Evolutionary conservation across 1,140 invertebrate species (phyloP), one percentile per base, ranked within the genome.

Genomic region (Penaeus indicus): DNA sequence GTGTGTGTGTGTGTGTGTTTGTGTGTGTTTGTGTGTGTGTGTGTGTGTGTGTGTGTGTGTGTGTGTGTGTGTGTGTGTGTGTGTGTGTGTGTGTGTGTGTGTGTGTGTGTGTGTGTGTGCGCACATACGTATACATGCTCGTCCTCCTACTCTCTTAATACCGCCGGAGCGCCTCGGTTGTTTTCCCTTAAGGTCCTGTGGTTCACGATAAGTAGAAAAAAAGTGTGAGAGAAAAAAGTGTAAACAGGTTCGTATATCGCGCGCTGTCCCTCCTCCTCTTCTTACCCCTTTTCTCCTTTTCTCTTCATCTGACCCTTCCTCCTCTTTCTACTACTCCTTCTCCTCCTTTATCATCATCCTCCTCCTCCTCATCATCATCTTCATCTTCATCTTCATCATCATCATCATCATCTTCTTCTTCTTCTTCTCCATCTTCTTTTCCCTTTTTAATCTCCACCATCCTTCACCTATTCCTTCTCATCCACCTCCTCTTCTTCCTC

Each of bases 21-120:
- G 75, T 16, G 8, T 72, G n/a, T 72, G 21, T 78, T 3, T 47
- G 38, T 78, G 21, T 19, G 21, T 5, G 11, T 78, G 13, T 38
- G 8, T 16, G 5, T 11, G 32, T 38, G 75, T 38, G 5, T 38
- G 75, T 38, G 75, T 42, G 27, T 78, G 32, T 78, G 38, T 22
- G 75, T 42, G 75, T 77, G 72, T 77, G 72, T 38, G 72, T 38
- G 72, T 38, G 25, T 77, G 72, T 21, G 27, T 38, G 72, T 77
- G n/a, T 77, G 72, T 77, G 72, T 77, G 72, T 77, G 27, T 77
- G 72, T 77, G 72, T 77, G 72, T 77, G 72, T 77, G 72, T 78
- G 32, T 19, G 22, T 38, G 25, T 38, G 11, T 19, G 67, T 72
- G 21, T 72, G 67, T 72, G 67, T 19, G 67, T 47, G 32, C n/a